Evolutionary conservation across 2,797 vertebrate species (phyloP), one percentile per base, ranked within the genome.

Genomic region (Antrozous pallidus): DNA sequence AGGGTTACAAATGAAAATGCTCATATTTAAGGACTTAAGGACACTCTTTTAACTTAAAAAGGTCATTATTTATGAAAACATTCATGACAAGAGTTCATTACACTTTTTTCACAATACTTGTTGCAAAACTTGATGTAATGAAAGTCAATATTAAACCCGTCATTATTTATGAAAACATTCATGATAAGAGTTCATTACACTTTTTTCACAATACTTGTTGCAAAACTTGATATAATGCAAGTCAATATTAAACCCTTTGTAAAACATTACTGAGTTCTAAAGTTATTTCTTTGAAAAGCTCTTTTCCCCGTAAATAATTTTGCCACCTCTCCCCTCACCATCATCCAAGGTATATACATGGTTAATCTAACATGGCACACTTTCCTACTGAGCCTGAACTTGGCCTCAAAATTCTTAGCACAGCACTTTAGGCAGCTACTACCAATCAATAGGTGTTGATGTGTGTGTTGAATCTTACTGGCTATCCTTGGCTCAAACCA

Each of bases 371-470:
- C 31, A 73, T 0, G 24, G 85, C n/a, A 78, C 22, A 71, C 45
- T 58, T 65, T 74, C 24, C 69, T 17, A 49, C 12, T 80, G 17
- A 95, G 51, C 22, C 67, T 26, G 5, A 71, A 81, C 61, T 47
- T 79, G 56, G n/a, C 47, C 69, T 96, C 47, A 83, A 28, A 87
- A 81, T 78, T 94, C 79, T 89, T 47, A 90, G 42, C 40, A 71
- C 45, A 87, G 31, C 36, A 63, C 24, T 69, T 85, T 18, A 83
- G 33, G 45, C 22, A 90, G 20, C 42, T 36, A 65, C 42, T 8
- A 56, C 14, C 58, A 58, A 67, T 90, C 79, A 73, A 82, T 36
- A 85, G 31, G 65, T 10, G 40, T 28, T 80, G 65, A 54, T 7
- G 45, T 78, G 75, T 9, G 4, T 61, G 24, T 47, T 88, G 85